These are phyloP conservation scores for Philonicus albiceps DNA, from an alignment of 2,888 invertebrate species.

Conservation along the genomic window DNA sequence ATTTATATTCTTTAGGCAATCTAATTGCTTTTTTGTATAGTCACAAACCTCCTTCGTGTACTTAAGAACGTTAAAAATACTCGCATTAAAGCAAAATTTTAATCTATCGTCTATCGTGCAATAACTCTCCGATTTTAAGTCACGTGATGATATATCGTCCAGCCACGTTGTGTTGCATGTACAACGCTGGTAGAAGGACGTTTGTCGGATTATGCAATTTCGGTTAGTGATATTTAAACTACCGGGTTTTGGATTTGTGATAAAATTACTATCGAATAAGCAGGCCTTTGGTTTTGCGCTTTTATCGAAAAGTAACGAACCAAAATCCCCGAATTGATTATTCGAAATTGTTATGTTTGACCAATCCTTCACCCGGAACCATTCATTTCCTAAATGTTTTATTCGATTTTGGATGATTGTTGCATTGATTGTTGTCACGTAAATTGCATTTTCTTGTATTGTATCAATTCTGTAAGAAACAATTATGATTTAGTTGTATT, in stretches of 20 bases:
- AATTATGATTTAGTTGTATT: background rate
- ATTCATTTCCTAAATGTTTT: constrained; percentile 54
- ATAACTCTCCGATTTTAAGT: constrained; percentile 58
- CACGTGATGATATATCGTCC: constrained; percentile 54
- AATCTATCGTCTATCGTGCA: constrained; percentile 56
- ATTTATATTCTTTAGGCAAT: constrained; percentile 55
- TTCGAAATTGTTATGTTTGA: constrained; percentile 55
- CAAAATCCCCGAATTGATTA: constrained; percentile 58
- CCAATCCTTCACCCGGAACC: constrained; percentile 58
- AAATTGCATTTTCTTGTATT: constrained; percentile 58
- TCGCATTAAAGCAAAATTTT: constrained; percentile 57
- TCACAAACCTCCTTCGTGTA: constrained; percentile 59
- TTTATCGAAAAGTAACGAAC: constrained; percentile 55
- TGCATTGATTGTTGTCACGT: constrained; percentile 56
- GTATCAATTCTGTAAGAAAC: constrained; percentile 54
- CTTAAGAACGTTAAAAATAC: constrained; percentile 56
- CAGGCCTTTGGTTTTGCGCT: constrained; percentile 52
- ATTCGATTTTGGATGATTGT: constrained; percentile 57
- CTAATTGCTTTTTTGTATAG: constrained; percentile 53
- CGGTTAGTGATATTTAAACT: constrained; percentile 58
- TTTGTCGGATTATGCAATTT: constrained; percentile 56
- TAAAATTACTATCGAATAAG: constrained; percentile 57
- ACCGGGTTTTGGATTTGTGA: constrained; percentile 55
- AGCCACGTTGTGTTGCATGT: constrained; percentile 58
- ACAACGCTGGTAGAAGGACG: constrained; percentile 56